Percentiles rank a stretch among this genome's conserved stretches.
These are phyloP conservation scores for Labeo catla DNA, from an alignment of 2,113 vertebrate genomes.

Conservation along the genomic window DNA sequence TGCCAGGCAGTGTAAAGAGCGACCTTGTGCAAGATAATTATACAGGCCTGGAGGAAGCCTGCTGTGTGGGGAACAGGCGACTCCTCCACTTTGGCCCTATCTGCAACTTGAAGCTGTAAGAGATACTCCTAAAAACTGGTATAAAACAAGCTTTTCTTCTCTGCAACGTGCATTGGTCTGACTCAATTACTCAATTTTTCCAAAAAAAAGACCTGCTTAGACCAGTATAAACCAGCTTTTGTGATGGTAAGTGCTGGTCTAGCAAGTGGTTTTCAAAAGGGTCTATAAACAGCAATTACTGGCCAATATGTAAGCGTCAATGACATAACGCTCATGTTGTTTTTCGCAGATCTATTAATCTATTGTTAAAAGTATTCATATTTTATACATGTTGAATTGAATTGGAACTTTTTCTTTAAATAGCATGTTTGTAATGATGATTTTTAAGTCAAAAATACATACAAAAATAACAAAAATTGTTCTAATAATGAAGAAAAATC, in stretches of 20 bases:
- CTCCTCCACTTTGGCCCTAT: conserved; percentile 47
- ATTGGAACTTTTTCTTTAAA: too few relatives aligned
- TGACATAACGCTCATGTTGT: background rate
- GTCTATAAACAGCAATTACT: background rate
- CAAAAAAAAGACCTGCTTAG: background rate
- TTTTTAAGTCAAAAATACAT: too few relatives aligned
- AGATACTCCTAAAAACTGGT: conserved; percentile 31
- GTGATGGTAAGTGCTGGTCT: background rate
- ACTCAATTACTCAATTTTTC: background rate
- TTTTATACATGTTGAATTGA: too few relatives aligned
- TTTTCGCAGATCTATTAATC: background rate
- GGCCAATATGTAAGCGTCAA: background rate
- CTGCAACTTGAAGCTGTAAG: conserved; percentile 33
- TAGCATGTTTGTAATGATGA: too few relatives aligned
- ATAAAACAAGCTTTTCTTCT: background rate
- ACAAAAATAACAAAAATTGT: too few relatives aligned
- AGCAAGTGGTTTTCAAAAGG: background rate
- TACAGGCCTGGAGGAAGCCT: conserved; percentile 54
- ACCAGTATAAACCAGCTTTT: background rate
- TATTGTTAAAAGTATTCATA: too few relatives aligned
- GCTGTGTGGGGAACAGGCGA: conserved; percentile 51
- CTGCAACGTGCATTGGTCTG: background rate
- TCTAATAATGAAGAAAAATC: too few relatives aligned
- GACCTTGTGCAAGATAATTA: conserved; percentile 63
- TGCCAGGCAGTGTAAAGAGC: conserved; percentile 54